A percentile compares a stretch with the other conserved stretches of the same genome.
These are phyloP conservation scores for Corynorhinus townsendii DNA, from an alignment of 2,113 vertebrate species.

Conservation along the genomic window DNA sequence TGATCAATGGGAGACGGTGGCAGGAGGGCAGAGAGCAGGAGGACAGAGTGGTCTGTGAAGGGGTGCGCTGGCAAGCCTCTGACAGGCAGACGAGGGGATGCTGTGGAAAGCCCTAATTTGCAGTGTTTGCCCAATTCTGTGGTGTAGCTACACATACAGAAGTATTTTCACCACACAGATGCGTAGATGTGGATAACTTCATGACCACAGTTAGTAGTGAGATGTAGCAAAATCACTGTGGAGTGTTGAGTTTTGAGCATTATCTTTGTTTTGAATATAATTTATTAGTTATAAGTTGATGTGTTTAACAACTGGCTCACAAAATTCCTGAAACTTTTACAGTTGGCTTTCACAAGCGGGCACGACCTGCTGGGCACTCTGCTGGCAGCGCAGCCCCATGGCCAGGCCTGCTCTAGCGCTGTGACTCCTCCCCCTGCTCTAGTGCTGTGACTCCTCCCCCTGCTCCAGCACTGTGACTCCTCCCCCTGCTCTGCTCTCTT, in stretches of 20 bases:
- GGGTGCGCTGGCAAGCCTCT: too few species aligned
- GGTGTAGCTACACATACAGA: rapidly evolving
- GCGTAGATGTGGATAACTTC: rapidly evolving
- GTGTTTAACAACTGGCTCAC: background rate
- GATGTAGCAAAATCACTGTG: background rate
- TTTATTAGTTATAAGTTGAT: background rate
- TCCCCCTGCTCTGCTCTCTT: background rate
- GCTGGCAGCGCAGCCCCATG: rapidly evolving
- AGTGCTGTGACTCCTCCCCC: too few species aligned
- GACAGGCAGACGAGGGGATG: background rate
- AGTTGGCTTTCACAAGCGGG: background rate
- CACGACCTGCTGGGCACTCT: rapidly evolving
- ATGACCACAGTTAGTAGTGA: rapidly evolving
- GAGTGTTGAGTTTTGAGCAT: background rate
- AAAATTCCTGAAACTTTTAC: background rate
- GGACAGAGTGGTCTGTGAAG: rapidly evolving
- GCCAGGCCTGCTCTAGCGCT: background rate
- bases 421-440: too few species aligned
- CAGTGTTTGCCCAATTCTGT: rapidly evolving
- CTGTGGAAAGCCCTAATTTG: rapidly evolving
- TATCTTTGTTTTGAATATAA: background rate
- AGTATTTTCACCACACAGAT: too few species aligned
- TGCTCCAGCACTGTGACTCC: too few species aligned
- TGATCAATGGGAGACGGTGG: background rate
- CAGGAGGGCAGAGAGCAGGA: background rate